Percentiles rank a stretch among this genome's conserved stretches.
Evolutionary conservation across 2,797 vertebrate genomes (phyloP).

Genomic region (Spinibarbus caldwelli): DNA sequence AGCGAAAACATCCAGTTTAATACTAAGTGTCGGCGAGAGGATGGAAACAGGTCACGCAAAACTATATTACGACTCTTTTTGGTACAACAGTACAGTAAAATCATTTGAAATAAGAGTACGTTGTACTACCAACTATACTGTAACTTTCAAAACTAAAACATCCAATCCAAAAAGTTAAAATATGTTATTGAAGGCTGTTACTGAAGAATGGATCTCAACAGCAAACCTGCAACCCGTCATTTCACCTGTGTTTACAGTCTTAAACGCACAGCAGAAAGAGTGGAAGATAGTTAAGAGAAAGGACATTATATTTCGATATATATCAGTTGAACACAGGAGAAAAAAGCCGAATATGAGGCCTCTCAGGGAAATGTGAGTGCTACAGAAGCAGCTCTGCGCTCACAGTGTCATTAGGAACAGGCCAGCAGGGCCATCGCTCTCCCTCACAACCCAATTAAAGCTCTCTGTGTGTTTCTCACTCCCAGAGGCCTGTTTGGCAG

Average conservation of each 20-base stretch:
- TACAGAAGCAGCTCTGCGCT: background rate
- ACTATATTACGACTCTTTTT: background rate
- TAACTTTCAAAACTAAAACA: background rate
- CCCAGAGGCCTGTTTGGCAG: constrained; percentile 60
- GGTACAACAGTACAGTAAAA: background rate
- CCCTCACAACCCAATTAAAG: constrained; percentile 60
- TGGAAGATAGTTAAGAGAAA: background rate
- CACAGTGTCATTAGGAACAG: constrained; percentile 55
- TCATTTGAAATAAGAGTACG: background rate
- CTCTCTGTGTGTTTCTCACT: constrained; percentile 59
- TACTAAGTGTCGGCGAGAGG: background rate
- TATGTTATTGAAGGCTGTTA: background rate
- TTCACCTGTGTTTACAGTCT: background rate
- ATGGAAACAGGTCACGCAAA: background rate
- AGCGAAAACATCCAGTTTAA: background rate
- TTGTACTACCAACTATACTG: background rate
- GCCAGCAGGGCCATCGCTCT: constrained; percentile 46
- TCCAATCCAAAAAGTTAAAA: background rate
- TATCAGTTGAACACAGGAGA: background rate
- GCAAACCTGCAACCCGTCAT: too few relatives aligned
- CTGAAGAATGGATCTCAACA: too few relatives aligned
- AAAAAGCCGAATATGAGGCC: background rate
- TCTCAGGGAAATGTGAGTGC: background rate
- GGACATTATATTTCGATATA: background rate
- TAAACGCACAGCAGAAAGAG: background rate